These are phyloP conservation scores for Lasaia peninsularis DNA, from an alignment of 1,140 invertebrate species.

Conservation along the genomic window DNA sequence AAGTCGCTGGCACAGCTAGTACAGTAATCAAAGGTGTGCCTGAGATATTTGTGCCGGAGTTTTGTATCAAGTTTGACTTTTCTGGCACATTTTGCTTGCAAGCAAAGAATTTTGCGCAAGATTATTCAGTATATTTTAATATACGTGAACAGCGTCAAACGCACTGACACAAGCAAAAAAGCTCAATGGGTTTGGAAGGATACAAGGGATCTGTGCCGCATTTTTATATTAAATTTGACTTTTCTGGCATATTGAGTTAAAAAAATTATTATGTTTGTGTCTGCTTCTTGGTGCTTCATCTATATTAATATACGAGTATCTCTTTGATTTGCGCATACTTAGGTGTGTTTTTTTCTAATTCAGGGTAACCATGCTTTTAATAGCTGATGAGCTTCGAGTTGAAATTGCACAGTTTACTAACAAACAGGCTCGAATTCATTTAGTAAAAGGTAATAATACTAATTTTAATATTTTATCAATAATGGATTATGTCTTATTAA, in stretches of 20 bases:
- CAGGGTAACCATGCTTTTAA: constrained; percentile 85
- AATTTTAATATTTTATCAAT: neutral
- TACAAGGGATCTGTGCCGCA: constrained; percentile 94
- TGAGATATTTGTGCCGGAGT: constrained; percentile 89
- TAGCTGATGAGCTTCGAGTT: constrained; percentile 87
- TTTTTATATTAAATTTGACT: constrained; percentile 90
- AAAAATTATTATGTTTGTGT: too few relatives aligned
- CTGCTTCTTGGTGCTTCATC: too few relatives aligned
- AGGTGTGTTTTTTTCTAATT: neutral
- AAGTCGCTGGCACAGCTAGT: constrained; percentile 44
- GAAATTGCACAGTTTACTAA: constrained; percentile 73
- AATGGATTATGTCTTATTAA: neutral
- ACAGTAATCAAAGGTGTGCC: constrained; percentile 38
- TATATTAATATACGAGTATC: too few relatives aligned
- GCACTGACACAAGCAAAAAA: too few relatives aligned
- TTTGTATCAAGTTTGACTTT: constrained; percentile 91
- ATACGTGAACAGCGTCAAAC: too few relatives aligned
- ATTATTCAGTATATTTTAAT: too few relatives aligned
- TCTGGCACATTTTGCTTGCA: constrained; percentile 94
- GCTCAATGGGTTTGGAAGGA: too few relatives aligned
- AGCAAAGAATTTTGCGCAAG: constrained; percentile 90
- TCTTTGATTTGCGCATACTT: too few relatives aligned
- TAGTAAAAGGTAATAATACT: neutral
- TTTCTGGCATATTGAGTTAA: too few relatives aligned
- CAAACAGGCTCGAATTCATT: constrained; percentile 32